Base-by-base conservation (phyloP, 2,888 invertebrate species). In the Lasius fuliginosus region DNA sequence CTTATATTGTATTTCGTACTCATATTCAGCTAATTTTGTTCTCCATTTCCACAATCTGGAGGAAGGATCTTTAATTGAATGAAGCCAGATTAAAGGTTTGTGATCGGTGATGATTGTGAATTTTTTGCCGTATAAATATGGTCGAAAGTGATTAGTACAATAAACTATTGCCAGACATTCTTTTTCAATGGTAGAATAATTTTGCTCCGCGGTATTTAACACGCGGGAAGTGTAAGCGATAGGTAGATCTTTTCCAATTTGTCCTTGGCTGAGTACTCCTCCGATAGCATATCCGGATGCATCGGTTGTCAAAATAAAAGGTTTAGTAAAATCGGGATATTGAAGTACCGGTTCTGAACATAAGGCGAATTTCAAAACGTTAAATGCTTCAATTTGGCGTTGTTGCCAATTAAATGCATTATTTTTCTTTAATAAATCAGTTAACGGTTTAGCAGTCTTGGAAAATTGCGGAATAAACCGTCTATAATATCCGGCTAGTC, bases 401-500 rank as follows among this genome's bases (percentile, higher is more conserved):
- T 8, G 1, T 11, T 23, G 1, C 92, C 92, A 91, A 33, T 74
- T 6, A 85, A 91, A 92, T 42, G 42, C n/a, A 12, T 9, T 69
- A n/a, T 91, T 84, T 64, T 90, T 90, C 18, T 85, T 88, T 49
- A 91, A 75, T 11, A 91, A 64, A 6, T 76, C 12, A 1, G 92
- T 92, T 58, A 94, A 53, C 0, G 92, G 93, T 81, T 88, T 89
- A 0, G 92, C 86, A 1, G 90, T 82, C 36, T 81, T 23, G 8
- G 62, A 62, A 18, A 33, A 62, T 1, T 62, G 15, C 1, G 62
- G 18, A 94, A 74, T 94, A 2, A 9, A 95, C 0, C 91, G 86
- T 5, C 94, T 40, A 69, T 94, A 94, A 74, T 94, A 95, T 0
- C 92, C 91, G 0, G 86, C 82, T 12, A 93, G 86, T 42, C 94